Conservation (phyloP, 35 echinoderm and acorn worm genomes). For the Heliocidaris tuberculata region DNA sequence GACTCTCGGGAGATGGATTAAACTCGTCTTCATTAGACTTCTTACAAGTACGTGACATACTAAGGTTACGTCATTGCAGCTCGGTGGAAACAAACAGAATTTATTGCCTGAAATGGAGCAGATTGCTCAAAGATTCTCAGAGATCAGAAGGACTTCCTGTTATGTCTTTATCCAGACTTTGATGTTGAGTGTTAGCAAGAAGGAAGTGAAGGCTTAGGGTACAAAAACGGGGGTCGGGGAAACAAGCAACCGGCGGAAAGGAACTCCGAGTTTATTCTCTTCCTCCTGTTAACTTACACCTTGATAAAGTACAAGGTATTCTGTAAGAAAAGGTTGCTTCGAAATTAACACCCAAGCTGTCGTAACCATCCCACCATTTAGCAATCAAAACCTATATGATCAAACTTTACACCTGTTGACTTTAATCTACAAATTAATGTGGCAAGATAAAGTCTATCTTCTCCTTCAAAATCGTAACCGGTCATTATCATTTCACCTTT, state of each 20-base stretch:
- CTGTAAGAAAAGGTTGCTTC: not conserved
- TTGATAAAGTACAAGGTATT: not conserved
- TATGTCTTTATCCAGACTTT: not conserved
- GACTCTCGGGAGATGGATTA: not conserved
- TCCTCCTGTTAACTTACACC: not conserved
- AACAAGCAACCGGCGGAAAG: not conserved
- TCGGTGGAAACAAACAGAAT: not conserved
- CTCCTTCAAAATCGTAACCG: not conserved
- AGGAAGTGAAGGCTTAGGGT: not conserved
- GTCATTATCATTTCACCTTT: not conserved
- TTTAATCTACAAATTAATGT: not conserved
- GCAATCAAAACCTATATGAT: not conserved
- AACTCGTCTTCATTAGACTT: not conserved
- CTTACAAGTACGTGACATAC: not conserved
- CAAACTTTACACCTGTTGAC: not conserved
- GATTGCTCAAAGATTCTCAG: not conserved
- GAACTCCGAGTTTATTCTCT: not conserved
- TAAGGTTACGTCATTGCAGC: constrained; percentile 7
- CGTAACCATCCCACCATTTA: not conserved
- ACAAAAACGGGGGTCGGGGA: not conserved
- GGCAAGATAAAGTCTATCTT: not conserved
- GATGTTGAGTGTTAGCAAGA: not conserved
- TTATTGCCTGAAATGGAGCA: not conserved
- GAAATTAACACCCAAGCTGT: not conserved
- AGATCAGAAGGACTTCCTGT: constrained; percentile 15